Conservation (phyloP, 37 sponge, comb jelly and placozoan species). For the Eunapius fragilis region DNA sequence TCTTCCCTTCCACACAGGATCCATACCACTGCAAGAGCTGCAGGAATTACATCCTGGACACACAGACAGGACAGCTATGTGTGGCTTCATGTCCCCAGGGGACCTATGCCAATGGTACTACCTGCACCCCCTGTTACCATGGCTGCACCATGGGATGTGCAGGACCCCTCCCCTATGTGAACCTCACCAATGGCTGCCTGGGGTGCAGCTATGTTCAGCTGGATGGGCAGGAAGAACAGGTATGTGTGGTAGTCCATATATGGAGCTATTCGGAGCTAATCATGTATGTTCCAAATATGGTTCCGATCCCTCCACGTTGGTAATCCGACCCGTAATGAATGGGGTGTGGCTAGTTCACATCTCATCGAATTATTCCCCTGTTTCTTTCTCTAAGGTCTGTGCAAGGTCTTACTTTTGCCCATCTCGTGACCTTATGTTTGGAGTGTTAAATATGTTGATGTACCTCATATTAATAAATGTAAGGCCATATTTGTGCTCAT, state of each 20-base stretch:
- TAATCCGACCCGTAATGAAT: too few species aligned
- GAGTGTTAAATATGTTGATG: too few species aligned
- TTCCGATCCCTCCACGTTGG: too few species aligned
- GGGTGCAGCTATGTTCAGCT: constrained; percentile 42
- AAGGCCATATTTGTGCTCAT: too few species aligned
- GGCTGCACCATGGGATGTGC: constrained; percentile 72
- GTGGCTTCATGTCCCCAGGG: not conserved
- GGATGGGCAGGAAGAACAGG: constrained; percentile 35
- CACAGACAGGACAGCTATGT: constrained; percentile 1
- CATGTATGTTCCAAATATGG: too few species aligned
- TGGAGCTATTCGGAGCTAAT: too few species aligned
- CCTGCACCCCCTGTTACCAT: not conserved
- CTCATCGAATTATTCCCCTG: too few species aligned
- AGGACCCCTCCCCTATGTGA: constrained; percentile 60
- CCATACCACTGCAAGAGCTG: not conserved
- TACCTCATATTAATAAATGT: too few species aligned
- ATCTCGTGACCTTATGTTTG: too few species aligned
- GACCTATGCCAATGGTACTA: not conserved
- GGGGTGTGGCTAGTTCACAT: too few species aligned
- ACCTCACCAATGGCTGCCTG: constrained; percentile 57
- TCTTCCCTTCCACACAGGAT: not conserved
- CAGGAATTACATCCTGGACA: not conserved
- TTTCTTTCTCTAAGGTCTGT: too few species aligned
- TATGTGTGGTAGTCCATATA: not conserved
- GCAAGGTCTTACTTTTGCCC: too few species aligned